These are phyloP conservation scores for Phoebastria nigripes DNA, from an alignment of 2,797 vertebrate genomes.

Conservation along the genomic window DNA sequence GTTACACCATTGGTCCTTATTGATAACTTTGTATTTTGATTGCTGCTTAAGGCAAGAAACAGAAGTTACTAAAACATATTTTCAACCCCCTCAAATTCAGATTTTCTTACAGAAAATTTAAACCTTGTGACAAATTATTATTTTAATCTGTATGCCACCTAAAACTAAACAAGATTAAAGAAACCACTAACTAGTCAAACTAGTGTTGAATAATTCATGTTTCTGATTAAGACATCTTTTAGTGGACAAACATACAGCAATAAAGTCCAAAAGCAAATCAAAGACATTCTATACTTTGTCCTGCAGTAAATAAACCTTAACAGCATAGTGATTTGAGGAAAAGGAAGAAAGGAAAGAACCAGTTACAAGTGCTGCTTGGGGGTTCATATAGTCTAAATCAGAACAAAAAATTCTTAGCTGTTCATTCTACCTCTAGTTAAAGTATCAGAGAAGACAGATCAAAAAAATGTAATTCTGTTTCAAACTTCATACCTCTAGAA, in stretches of 20 bases:
- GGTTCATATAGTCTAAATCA: neutral
- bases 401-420: neutral
- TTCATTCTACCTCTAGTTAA: neutral
- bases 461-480: neutral
- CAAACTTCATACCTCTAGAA: constrained; percentile 89
- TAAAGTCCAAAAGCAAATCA: neutral
- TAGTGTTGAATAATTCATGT: neutral
- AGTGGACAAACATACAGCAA: neutral
- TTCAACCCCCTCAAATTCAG: neutral
- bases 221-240: neutral
- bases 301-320: neutral
- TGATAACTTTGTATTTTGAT: constrained; percentile 99
- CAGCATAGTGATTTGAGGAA: neutral
- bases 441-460: neutral
- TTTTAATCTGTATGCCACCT: neutral
- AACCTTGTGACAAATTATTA: neutral
- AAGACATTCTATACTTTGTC: neutral
- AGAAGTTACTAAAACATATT: constrained; percentile 18
- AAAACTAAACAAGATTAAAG: neutral
- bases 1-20: constrained; percentile 99
- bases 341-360: neutral
- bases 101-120: neutral
- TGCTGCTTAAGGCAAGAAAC: constrained; percentile 80
- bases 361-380: neutral
- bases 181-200: neutral